A percentile compares a stretch with the other conserved stretches of the same genome.
phyloP scores from a whole-genome alignment of 1,140 invertebrate genomes.

The Drosophila ogumai region DNA sequence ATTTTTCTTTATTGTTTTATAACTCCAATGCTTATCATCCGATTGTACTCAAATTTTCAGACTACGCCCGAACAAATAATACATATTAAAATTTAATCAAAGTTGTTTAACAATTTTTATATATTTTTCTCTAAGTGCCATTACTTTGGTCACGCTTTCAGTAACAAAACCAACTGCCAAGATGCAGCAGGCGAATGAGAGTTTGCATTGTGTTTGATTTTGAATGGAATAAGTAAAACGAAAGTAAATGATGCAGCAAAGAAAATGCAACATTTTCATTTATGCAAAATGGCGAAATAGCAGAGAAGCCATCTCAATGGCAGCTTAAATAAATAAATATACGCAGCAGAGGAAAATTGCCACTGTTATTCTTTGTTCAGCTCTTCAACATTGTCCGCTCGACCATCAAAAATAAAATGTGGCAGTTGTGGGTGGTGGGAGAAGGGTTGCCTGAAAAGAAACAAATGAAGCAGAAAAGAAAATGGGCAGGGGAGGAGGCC shows the following conservation, averaged over 20 bases:
- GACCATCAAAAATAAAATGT: slow-evolving; percentile 32
- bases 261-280: slow-evolving; percentile 42
- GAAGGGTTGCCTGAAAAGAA: slow-evolving; percentile 5
- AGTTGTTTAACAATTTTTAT: background rate
- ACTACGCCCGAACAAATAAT: background rate
- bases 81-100: background rate
- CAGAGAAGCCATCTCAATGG: slow-evolving; percentile 45
- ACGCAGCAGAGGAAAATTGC: slow-evolving; percentile 12
- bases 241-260: slow-evolving; percentile 45
- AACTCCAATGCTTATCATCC: background rate
- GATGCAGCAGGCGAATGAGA: slow-evolving; percentile 6
- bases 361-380: slow-evolving; percentile 51
- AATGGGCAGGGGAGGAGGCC: background rate
- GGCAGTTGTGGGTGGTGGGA: background rate
- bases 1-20: background rate
- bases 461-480: slow-evolving; percentile 49
- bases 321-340: slow-evolving; percentile 56
- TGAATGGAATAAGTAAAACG: slow-evolving; percentile 36
- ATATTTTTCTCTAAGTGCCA: slow-evolving; percentile 3
- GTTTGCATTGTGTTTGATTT: slow-evolving; percentile 62
- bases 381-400: slow-evolving; percentile 33
- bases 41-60: background rate
- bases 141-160: slow-evolving; percentile 39
- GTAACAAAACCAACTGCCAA: slow-evolving; percentile 35
- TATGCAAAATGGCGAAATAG: slow-evolving; percentile 54